A percentile compares a stretch with the other conserved stretches of the same genome.
phyloP scores from a whole-genome alignment of 2,113 vertebrate genomes.

The Microcebus ravelobensis region DNA sequence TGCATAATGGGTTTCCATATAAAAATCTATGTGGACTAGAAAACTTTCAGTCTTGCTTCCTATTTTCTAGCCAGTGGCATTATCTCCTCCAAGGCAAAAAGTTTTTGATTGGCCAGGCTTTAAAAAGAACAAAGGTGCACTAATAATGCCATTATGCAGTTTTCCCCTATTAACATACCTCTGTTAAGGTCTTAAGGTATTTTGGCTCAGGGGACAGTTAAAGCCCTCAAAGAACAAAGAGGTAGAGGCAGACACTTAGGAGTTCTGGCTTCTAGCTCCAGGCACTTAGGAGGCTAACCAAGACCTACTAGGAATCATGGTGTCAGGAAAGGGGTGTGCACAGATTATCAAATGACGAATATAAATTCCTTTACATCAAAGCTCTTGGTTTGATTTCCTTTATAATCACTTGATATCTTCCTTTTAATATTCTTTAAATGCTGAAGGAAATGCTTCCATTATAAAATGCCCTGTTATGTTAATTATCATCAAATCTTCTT shows the following conservation, averaged over 20 bases:
- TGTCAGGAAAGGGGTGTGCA: neutral
- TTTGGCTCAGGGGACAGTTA: neutral
- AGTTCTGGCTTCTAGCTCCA: neutral
- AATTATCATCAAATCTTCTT: neutral
- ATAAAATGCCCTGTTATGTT: neutral
- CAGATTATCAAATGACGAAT: neutral
- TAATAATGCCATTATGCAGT: neutral
- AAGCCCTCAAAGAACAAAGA: neutral
- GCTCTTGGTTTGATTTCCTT: neutral
- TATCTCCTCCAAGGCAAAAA: neutral
- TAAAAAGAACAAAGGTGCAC: neutral
- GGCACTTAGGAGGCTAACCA: neutral
- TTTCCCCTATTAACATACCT: neutral
- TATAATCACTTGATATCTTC: neutral
- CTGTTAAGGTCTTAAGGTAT: neutral
- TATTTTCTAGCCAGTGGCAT: neutral
- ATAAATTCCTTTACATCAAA: constrained; percentile 9
- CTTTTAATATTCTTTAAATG: neutral
- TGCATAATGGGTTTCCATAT: neutral
- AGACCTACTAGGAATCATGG: neutral
- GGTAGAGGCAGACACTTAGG: neutral
- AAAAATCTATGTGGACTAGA: neutral
- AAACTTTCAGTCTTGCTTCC: neutral
- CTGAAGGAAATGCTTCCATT: neutral
- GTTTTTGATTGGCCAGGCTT: neutral